Conservation (phyloP, 2,888 invertebrate genomes). For the Oasisia sp. region DNA sequence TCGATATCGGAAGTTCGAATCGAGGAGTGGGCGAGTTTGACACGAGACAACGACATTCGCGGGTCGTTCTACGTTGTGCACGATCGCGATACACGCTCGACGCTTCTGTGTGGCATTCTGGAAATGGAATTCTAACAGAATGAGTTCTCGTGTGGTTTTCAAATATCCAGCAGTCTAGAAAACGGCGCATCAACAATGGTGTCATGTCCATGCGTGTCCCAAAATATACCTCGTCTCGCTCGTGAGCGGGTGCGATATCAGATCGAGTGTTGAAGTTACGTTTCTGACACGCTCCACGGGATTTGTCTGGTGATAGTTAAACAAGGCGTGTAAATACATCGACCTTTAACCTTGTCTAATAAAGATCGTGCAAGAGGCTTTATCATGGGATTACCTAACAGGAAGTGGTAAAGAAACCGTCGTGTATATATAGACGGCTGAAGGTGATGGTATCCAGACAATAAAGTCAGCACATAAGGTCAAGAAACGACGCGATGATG, state of each 20-base stretch:
- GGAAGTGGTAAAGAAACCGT: not conserved
- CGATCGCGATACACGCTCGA: no score
- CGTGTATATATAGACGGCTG: not conserved
- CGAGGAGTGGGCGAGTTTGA: not conserved
- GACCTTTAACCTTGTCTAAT: not conserved
- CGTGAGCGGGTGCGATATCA: no score
- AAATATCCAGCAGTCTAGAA: no score
- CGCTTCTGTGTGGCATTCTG: no score
- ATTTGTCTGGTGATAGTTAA: not conserved
- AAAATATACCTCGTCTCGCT: no score
- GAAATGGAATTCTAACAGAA: no score
- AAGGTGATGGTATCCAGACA: not conserved
- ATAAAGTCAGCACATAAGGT: not conserved
- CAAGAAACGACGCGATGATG: not conserved
- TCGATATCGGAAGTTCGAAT: not conserved
- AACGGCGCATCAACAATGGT: no score
- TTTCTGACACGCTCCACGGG: not conserved
- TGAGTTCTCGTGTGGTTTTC: no score
- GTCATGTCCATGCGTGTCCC: no score
- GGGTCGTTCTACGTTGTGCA: no score
- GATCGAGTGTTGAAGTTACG: no score
- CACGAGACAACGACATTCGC: not conserved
- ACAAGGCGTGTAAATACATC: not conserved
- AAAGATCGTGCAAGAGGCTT: not conserved
- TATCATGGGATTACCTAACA: slow-evolving; percentile 1